Conservation (phyloP, 1,140 invertebrate species). For the Leptestheria dahalacensis region DNA sequence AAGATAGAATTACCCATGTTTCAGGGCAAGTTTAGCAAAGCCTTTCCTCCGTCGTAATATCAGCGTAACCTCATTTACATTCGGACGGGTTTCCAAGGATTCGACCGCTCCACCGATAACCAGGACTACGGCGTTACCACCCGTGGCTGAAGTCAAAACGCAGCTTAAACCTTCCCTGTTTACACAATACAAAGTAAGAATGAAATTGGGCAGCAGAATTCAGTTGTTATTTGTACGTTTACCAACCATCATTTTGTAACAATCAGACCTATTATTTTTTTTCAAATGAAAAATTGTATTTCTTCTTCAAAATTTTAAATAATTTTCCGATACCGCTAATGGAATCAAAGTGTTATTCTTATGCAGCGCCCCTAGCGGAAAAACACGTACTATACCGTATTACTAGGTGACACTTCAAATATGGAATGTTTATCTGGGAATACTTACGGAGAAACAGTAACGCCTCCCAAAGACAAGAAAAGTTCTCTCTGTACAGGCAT, state of each 20-base stretch:
- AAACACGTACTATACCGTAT: too few relatives aligned
- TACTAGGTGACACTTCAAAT: too few relatives aligned
- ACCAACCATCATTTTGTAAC: too few relatives aligned
- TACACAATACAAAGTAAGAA: slow-evolving; percentile 33
- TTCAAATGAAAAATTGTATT: too few relatives aligned
- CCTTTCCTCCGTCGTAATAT: slow-evolving; percentile 55
- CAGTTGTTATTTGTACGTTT: too few relatives aligned
- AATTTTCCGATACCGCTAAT: too few relatives aligned
- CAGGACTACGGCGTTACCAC: slow-evolving; percentile 47
- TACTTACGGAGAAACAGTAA: background rate
- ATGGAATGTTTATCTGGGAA: too few relatives aligned
- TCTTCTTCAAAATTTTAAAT: too few relatives aligned
- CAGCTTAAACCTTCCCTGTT: slow-evolving; percentile 31
- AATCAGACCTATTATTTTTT: too few relatives aligned
- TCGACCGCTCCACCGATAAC: slow-evolving; percentile 72
- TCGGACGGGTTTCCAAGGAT: slow-evolving; percentile 35
- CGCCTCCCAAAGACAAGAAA: slow-evolving; percentile 26
- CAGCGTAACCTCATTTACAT: slow-evolving; percentile 16
- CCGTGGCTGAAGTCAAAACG: slow-evolving; percentile 28
- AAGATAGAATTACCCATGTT: slow-evolving; percentile 44
- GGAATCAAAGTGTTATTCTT: too few relatives aligned
- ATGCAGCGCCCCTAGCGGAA: too few relatives aligned
- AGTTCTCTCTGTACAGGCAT: slow-evolving; percentile 68
- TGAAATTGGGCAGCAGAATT: background rate
- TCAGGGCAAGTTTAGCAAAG: slow-evolving; percentile 60